Evolutionary conservation across 2,888 invertebrate species (phyloP), one percentile per base, ranked within the genome.

Genomic region (Melipona bicolor): DNA sequence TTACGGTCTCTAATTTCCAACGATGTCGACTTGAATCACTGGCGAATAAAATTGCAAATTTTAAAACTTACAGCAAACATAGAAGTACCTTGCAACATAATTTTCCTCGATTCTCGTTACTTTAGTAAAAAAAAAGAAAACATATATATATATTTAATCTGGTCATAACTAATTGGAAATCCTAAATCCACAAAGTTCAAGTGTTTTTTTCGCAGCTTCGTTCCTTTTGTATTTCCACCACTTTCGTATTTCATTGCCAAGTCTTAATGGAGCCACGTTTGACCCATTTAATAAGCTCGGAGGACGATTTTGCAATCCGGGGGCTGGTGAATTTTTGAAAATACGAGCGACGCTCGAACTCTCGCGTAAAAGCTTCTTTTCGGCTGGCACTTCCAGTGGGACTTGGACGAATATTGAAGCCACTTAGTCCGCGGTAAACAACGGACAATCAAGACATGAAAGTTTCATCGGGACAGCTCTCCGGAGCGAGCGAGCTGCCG

Each of bases 381-480:
- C 3, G 43, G 43, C 11, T 9, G 43, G 24, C 24, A 17, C 6
- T 17, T 61, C 9, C 24, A 3, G 15, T 9, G 62, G 21, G 32
- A 32, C 62, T 32, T 64, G 13, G 19, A 13, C 62, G 32, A 64
- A 64, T 32, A 32, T 64, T 64, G 62, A 32, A 32, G 32, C 62
- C 21, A 64, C 21, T 64, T 32, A 64, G 32, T 32, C 13, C 4
- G 32, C 32, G 32, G 32, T 21, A 64, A 64, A 64, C 62, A 64
- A 32, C 32, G 62, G 21, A 19, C 62, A 32, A 64, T 64, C 62
- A 64, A 64, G 32, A 32, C 62, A 64, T 64, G 62, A 32, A 64
- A 64, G 19, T 64, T 64, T 64, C 32, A 61, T 61, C 24, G 17
- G 24, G 9, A 3, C 59, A 15, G 5, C 17, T 59, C 17, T 24